Conservation (phyloP, 1,140 invertebrate genomes). For the Dendrolimus punctatus region DNA sequence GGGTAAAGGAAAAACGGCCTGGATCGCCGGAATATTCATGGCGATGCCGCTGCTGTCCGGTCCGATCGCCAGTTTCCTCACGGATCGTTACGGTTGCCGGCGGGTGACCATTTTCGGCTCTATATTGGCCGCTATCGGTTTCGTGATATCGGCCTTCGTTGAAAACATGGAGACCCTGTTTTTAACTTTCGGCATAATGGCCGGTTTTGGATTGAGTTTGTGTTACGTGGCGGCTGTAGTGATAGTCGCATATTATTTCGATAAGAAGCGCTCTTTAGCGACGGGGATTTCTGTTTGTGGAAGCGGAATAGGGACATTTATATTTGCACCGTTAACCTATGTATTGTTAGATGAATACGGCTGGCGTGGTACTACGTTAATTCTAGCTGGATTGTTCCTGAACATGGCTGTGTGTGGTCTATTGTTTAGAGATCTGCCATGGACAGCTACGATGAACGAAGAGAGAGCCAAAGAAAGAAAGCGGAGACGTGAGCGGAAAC, state of each 20-base stretch:
- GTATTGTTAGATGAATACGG: constrained; percentile 84
- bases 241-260: constrained; percentile 97
- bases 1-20: constrained; percentile 89
- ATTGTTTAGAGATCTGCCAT: constrained; percentile 86
- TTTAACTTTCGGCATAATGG: constrained; percentile 88
- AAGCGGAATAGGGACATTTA: constrained; percentile 91
- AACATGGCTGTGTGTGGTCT: constrained; percentile 91
- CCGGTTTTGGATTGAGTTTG: constrained; percentile 89
- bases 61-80: constrained; percentile 90
- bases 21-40: constrained; percentile 92
- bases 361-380: constrained; percentile 88
- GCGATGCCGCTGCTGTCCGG: constrained; percentile 92
- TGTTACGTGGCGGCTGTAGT: constrained; percentile 93
- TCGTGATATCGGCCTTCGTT: constrained; percentile 84
- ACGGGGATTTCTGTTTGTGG: constrained; percentile 95
- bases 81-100: constrained; percentile 89
- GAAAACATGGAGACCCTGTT: constrained; percentile 86
- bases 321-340: constrained; percentile 91
- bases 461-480: constrained; percentile 76
- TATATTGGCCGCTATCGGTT: constrained; percentile 84
- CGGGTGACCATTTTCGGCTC: constrained; percentile 86
- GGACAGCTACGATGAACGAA: constrained; percentile 78
- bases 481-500: constrained; percentile 73
- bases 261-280: constrained; percentile 91
- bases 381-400: constrained; percentile 87